Percentiles rank a stretch among this genome's conserved stretches.
Conservation (phyloP, 1,140 invertebrate genomes). For the Lepidotrigona ventralis region DNA sequence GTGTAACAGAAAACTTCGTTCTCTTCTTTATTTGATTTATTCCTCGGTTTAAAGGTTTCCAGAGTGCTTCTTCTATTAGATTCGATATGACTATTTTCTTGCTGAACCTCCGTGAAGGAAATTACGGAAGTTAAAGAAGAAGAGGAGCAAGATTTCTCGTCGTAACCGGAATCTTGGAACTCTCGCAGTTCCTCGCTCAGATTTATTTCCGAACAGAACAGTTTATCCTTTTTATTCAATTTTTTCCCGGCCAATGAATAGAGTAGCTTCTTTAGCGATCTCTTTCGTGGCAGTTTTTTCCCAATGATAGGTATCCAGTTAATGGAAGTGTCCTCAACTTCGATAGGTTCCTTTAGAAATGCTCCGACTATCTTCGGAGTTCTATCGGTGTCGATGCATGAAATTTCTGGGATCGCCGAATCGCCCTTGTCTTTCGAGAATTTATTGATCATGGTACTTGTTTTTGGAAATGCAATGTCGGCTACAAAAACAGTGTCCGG, state of each 20-base stretch:
- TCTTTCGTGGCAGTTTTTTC: constrained; percentile 65
- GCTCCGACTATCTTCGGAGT: constrained; percentile 63
- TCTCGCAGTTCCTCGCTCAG: constrained; percentile 40
- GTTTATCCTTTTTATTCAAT: constrained; percentile 25
- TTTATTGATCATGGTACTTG: constrained; percentile 22
- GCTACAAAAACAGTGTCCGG: neutral
- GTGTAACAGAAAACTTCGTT: neutral
- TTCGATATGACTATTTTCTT: constrained; percentile 16
- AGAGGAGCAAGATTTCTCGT: constrained; percentile 58
- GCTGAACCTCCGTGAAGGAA: constrained; percentile 29
- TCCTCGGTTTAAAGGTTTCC: constrained; percentile 40
- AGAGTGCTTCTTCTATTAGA: neutral
- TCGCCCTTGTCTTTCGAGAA: too few species aligned
- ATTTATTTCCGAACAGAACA: constrained; percentile 52
- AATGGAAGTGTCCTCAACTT: constrained; percentile 60
- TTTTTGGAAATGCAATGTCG: neutral
- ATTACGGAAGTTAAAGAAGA: constrained; percentile 30
- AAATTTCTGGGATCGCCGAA: neutral
- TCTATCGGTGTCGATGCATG: constrained; percentile 9
- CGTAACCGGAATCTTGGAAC: constrained; percentile 60
- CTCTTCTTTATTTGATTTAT: neutral
- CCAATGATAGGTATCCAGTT: constrained; percentile 65
- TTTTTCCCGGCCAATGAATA: constrained; percentile 40
- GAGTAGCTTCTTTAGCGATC: constrained; percentile 65
- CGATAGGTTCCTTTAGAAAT: constrained; percentile 66